Conservation (phyloP, 2,888 invertebrate genomes). For the Desoria tigrina region DNA sequence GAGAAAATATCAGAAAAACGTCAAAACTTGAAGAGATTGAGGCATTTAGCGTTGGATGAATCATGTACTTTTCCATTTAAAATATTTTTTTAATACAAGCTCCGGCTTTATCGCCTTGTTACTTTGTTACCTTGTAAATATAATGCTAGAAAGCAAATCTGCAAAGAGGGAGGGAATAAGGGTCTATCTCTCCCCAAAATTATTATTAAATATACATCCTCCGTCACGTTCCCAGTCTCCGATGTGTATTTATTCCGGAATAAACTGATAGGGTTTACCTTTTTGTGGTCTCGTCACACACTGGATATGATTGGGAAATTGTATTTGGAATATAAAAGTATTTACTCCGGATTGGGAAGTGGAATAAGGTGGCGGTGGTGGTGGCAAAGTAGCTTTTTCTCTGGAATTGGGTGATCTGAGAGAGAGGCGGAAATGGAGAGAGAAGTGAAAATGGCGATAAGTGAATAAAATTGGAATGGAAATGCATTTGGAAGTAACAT, state of each 20-base stretch:
- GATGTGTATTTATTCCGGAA: too few species aligned
- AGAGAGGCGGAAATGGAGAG: slow-evolving; percentile 21
- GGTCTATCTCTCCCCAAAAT: too few species aligned
- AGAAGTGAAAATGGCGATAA: slow-evolving; percentile 34
- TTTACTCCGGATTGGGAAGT: background rate
- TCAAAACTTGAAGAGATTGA: background rate
- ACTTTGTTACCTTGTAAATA: too few species aligned
- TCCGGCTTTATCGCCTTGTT: too few species aligned
- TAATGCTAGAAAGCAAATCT: too few species aligned
- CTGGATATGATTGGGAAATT: background rate
- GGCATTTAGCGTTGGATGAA: too few species aligned
- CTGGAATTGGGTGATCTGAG: slow-evolving; percentile 4
- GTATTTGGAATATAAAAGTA: background rate
- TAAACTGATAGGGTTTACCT: background rate
- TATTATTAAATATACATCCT: too few species aligned
- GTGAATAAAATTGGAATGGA: slow-evolving; percentile 47
- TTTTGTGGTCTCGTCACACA: slow-evolving; percentile 3
- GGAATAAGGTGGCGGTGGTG: too few species aligned
- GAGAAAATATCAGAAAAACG: slow-evolving; percentile 15
- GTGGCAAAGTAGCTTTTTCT: background rate
- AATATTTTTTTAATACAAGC: too few species aligned
- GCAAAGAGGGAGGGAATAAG: too few species aligned
- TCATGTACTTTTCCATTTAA: too few species aligned
- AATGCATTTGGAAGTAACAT: slow-evolving; percentile 44
- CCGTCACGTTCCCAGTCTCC: too few species aligned